Evolutionary conservation across 2,797 vertebrate species (phyloP).

Genomic region (Pelobates cultripes): DNA sequence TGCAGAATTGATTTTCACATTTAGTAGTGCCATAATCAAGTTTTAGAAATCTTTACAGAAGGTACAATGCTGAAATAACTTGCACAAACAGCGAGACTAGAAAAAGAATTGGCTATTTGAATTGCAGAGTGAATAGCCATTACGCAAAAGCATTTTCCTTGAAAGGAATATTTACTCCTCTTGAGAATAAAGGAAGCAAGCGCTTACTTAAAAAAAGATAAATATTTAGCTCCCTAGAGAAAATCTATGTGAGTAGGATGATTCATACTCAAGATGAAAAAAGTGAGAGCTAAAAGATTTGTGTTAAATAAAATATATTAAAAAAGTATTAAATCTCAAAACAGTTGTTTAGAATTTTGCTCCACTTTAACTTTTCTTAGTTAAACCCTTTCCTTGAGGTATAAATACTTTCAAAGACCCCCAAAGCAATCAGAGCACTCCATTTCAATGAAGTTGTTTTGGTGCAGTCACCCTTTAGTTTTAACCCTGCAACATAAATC

Average conservation of each 20-base stretch:
- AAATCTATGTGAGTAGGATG: neutral
- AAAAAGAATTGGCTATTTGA: conserved; percentile 15
- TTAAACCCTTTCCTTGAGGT: too few species aligned
- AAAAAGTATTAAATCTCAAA: too few species aligned
- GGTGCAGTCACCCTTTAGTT: too few species aligned
- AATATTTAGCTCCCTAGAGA: neutral
- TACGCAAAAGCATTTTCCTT: conserved; percentile 5
- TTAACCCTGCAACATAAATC: too few species aligned
- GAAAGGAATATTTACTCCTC: conserved; percentile 26
- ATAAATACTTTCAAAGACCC: too few species aligned
- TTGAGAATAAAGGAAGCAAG: neutral
- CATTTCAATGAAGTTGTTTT: too few species aligned
- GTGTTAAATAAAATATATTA: too few species aligned
- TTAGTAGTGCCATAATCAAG: conserved; percentile 98
- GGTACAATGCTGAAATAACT: conserved; percentile 71
- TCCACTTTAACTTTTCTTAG: too few species aligned
- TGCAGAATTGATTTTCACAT: conserved; percentile 88
- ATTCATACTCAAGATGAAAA: neutral
- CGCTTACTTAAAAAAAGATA: neutral
- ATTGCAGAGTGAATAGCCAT: conserved; percentile 13
- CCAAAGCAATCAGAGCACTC: too few species aligned
- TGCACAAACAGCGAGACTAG: conserved; percentile 19
- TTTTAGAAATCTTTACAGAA: conserved; percentile 80
- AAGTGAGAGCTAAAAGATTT: neutral
- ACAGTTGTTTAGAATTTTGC: too few species aligned